A percentile compares a stretch with the other conserved stretches of the same genome.
Conservation (phyloP, 2,888 invertebrate species). For the Leptothorax acervorum region DNA sequence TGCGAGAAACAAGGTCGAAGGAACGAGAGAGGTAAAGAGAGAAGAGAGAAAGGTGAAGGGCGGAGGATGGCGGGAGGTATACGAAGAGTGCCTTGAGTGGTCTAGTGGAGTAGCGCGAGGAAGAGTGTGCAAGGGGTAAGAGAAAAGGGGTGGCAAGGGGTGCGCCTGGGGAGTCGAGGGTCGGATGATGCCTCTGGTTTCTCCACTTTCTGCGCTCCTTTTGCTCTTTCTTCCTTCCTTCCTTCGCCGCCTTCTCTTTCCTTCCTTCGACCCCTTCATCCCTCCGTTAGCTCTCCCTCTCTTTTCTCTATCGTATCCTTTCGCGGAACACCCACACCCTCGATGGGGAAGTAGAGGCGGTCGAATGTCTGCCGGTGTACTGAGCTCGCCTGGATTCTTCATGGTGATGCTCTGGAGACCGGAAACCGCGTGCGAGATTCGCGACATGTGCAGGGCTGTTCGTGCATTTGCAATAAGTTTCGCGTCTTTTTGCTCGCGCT, state of each 20-base stretch:
- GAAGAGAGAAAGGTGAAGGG: constrained; percentile 14
- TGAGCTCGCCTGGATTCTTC: constrained; percentile 64
- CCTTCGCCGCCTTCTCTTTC: constrained; percentile 28
- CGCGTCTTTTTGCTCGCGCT: constrained; percentile 22
- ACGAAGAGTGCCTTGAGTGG: constrained; percentile 62
- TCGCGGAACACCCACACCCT: constrained; percentile 58
- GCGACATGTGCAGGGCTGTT: constrained; percentile 44
- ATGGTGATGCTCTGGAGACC: constrained; percentile 50
- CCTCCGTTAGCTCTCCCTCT: constrained; percentile 41
- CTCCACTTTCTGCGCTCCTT: constrained; percentile 62
- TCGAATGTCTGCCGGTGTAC: constrained; percentile 71
- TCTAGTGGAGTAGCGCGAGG: constrained; percentile 64
- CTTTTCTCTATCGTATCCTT: constrained; percentile 67
- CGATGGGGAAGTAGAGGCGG: constrained; percentile 50
- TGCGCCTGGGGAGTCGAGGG: constrained; percentile 54
- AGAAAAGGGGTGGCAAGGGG: constrained; percentile 57
- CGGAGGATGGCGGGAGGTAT: constrained; percentile 15
- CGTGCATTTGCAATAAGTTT: constrained; percentile 35
- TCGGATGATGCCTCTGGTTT: constrained; percentile 62
- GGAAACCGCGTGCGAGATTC: constrained; percentile 49
- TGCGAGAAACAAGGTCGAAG: constrained; percentile 55
- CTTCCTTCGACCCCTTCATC: constrained; percentile 39
- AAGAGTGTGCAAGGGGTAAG: constrained; percentile 62
- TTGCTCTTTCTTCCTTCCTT: constrained; percentile 39
- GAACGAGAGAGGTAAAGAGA: constrained; percentile 40